A percentile compares a stretch with the other conserved stretches of the same genome.
Conservation (phyloP, 2,888 invertebrate genomes). For the Ectemnius cavifrons region DNA sequence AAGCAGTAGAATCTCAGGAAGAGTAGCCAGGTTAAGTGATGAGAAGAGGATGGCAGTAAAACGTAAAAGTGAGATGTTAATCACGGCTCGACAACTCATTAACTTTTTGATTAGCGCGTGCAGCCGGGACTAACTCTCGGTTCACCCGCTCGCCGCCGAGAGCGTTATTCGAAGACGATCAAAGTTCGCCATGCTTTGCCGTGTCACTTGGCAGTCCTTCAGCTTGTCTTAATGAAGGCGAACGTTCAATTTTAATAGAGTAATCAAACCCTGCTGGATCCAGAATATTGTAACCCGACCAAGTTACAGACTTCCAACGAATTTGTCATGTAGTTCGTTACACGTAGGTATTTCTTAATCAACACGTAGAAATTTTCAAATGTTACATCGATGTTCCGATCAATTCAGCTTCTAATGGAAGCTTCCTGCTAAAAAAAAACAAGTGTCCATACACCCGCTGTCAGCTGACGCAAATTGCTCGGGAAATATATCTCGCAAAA, state of each 20-base stretch:
- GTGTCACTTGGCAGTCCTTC: conserved; percentile 51
- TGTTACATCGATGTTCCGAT: too few species aligned
- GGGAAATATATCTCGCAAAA: too few species aligned
- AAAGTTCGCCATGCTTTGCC: conserved; percentile 53
- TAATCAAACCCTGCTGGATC: conserved; percentile 58
- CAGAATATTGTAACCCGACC: conserved; percentile 15
- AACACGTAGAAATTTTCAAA: not conserved
- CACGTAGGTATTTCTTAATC: conserved; percentile 20
- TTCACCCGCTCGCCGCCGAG: conserved; percentile 27
- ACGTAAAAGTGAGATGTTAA: conserved; percentile 64
- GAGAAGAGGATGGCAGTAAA: conserved; percentile 39
- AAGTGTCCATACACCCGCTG: too few species aligned
- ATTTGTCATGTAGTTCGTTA: conserved; percentile 18
- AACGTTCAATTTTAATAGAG: conserved; percentile 65
- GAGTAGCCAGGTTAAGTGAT: conserved; percentile 39
- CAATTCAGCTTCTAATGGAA: too few species aligned
- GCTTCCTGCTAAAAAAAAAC: too few species aligned
- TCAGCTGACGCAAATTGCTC: too few species aligned
- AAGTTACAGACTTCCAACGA: conserved; percentile 29
- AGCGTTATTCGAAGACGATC: conserved; percentile 57
- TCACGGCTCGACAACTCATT: conserved; percentile 68
- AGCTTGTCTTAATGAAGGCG: conserved; percentile 61
- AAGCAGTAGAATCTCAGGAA: conserved; percentile 4
- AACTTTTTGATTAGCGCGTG: conserved; percentile 69
- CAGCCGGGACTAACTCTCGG: conserved; percentile 30